Conservation (phyloP, 92 coral and sea anemone genomes). For the Anthopleura xanthogrammica region DNA sequence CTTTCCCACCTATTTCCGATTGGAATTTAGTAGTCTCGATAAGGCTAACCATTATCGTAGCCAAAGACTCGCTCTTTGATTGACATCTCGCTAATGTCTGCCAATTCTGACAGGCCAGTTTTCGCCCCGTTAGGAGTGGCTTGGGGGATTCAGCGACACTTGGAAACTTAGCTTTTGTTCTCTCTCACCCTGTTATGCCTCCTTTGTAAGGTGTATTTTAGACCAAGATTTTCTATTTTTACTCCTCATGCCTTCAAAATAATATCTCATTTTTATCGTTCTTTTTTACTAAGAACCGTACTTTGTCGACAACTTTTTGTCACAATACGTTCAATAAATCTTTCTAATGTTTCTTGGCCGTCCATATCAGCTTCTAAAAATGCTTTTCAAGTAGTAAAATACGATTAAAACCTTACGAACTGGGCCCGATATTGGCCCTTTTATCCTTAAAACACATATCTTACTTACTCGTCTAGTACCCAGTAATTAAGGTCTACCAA, state of each 20-base stretch:
- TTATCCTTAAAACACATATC: constrained; percentile 19
- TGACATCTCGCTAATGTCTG: constrained; percentile 33
- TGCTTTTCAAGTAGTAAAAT: constrained; percentile 26
- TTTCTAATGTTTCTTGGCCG: constrained; percentile 7
- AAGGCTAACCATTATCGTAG: constrained; percentile 29
- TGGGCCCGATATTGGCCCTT: constrained; percentile 21
- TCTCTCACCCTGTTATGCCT: background rate
- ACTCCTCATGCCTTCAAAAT: background rate
- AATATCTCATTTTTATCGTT: background rate
- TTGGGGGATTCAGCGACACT: background rate
- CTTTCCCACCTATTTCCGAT: constrained; percentile 44
- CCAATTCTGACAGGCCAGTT: constrained; percentile 28
- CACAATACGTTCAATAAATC: constrained; percentile 19
- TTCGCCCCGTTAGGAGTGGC: constrained; percentile 24
- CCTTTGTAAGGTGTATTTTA: background rate
- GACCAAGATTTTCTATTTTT: background rate
- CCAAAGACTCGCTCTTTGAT: constrained; percentile 12
- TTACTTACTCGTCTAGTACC: background rate
- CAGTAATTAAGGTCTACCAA: constrained; percentile 11
- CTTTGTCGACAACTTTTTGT: background rate
- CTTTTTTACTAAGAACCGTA: background rate
- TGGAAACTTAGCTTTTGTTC: background rate
- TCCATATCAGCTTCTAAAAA: constrained; percentile 28
- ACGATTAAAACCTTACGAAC: constrained; percentile 21
- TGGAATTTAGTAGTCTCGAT: constrained; percentile 36